Base-by-base conservation (phyloP, 2,113 vertebrate species). In the Archilochus colubris region DNA sequence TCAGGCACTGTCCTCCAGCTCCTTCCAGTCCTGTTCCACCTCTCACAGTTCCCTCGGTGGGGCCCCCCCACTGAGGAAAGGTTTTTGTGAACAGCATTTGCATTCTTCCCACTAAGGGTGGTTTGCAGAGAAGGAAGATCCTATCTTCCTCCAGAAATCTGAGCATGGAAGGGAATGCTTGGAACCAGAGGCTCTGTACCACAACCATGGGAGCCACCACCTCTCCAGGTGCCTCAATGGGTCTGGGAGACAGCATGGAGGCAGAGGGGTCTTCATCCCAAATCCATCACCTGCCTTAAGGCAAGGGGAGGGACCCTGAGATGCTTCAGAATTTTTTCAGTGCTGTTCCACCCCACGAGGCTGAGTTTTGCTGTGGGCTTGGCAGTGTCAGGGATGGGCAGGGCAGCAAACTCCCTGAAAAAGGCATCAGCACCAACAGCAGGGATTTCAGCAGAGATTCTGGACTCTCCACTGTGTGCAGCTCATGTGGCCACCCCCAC, bases 261-360 rank as follows among this genome's bases (percentile, higher is more conserved):
- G 18, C 70, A 40, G 12, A 22, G 13, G 2, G 33, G 14, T 63
- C 62, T 36, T 68, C 53, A 64, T 25, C 36, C 75, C 27, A 44
- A 54, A 31, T 8, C 31, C 27, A 48, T 13, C 40, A 21, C 9
- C 19, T 24, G 15, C 1, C 0, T 30, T 14, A 24, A 1, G 0
- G 54, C 0, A 1, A 63, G 33, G 7, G 48, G 31, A 88, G 23
- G 31, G 36, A 54, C 53, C 12, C 54, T 6, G 24, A 43, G 50
- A 51, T 2, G 3, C 59, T 43, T 31, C 19, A 44, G 11, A n/a
- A 10, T 14, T 55, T 53, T 3, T 48, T 22, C 50, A 51, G n/a
- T 36, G 22, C 14, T 20, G 12, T 16, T 73, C 18, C 27, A 54
- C 24, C 12, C 7, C 4, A 2, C 0, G 2, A 40, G 30, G 30